Evolutionary conservation across 2,797 vertebrate genomes (phyloP).

Genomic region (Dendrocincla fuliginosa): DNA sequence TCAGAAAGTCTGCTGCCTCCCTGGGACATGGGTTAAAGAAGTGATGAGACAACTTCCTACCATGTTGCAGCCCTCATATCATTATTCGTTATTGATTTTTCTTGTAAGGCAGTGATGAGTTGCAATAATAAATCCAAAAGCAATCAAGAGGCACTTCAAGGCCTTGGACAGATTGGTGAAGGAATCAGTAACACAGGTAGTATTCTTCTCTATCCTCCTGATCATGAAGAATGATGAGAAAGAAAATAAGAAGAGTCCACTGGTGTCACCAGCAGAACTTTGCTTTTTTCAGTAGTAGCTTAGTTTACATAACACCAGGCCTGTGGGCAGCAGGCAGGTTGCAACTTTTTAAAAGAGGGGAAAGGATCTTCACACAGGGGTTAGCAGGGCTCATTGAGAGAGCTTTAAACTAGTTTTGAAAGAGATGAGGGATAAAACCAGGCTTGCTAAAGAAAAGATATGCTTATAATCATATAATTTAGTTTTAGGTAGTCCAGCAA

Average conservation of each 20-base stretch:
- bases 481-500: neutral
- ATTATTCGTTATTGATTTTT: neutral
- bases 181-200: neutral
- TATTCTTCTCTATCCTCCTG: neutral
- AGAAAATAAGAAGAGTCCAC: neutral
- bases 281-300: too few species aligned
- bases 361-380: too few species aligned
- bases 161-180: neutral
- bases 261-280: too few species aligned
- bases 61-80: fast-evolving
- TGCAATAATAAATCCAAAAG: neutral
- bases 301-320: too few species aligned
- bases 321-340: too few species aligned
- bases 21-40: neutral
- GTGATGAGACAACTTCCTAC: neutral
- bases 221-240: neutral
- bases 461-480: neutral
- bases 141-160: neutral
- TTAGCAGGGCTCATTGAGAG: neutral
- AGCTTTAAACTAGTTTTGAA: neutral
- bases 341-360: too few species aligned
- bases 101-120: neutral
- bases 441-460: neutral
- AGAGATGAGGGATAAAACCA: neutral
- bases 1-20: neutral